Evolutionary conservation across 2,797 vertebrate genomes (phyloP).

Genomic region (Rhincodon typus): DNA sequence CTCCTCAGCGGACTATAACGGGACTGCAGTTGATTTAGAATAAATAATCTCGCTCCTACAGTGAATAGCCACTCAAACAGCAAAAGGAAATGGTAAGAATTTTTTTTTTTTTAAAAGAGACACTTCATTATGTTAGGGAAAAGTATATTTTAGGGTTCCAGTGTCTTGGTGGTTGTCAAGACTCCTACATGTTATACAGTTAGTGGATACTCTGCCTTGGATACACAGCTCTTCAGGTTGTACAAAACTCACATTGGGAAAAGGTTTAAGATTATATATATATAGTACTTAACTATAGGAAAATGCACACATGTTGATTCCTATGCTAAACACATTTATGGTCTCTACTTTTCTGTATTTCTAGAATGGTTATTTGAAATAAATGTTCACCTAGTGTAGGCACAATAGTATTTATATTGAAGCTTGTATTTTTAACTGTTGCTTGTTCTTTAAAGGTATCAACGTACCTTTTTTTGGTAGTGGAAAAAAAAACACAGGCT

Average conservation of each 20-base stretch:
- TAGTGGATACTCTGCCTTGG: slow-evolving; percentile 88
- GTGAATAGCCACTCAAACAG: too few species aligned
- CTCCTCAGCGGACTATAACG: slow-evolving; percentile 75
- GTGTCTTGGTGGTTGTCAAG: slow-evolving; percentile 89
- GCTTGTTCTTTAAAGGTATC: slow-evolving; percentile 99
- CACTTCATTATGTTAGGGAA: slow-evolving; percentile 85
- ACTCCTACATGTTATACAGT: slow-evolving; percentile 69
- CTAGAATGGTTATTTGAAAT: slow-evolving; percentile 99
- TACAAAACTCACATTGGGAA: slow-evolving; percentile 97
- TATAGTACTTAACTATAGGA: slow-evolving; percentile 97
- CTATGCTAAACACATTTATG: slow-evolving; percentile 99
- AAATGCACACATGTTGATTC: slow-evolving; percentile 99
- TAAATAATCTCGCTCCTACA: slow-evolving; percentile 76
- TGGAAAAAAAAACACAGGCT: slow-evolving; percentile 92
- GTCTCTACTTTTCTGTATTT: slow-evolving; percentile 98
- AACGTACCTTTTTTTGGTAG: slow-evolving; percentile 97
- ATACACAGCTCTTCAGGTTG: slow-evolving; percentile 98
- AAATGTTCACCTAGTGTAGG: slow-evolving; percentile 99
- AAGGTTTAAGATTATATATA: slow-evolving; percentile 85
- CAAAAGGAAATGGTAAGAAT: slow-evolving; percentile 71
- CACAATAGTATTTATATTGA: slow-evolving; percentile 99
- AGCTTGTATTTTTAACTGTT: slow-evolving; percentile 99
- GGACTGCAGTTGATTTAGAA: slow-evolving; percentile 66
- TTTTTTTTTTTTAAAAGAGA: slow-evolving; percentile 65
- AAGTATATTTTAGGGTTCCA: slow-evolving; percentile 87